phyloP scores from a whole-genome alignment of 2,888 invertebrate species.

The Drosophila phalerata region DNA sequence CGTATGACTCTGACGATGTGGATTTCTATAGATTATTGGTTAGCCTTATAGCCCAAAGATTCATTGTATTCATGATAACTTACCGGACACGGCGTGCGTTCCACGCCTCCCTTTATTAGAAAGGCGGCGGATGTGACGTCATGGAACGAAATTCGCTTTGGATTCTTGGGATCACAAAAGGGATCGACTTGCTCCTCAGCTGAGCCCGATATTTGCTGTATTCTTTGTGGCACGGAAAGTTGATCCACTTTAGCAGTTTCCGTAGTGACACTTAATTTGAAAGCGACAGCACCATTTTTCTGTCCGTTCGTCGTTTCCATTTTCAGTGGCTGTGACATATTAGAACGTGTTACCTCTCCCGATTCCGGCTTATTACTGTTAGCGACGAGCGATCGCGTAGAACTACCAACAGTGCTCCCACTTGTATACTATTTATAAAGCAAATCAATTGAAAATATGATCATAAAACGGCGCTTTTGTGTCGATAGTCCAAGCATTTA shows the following conservation, averaged over 20 bases:
- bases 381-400: constrained; percentile 23
- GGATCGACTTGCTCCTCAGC: constrained; percentile 85
- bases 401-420: constrained; percentile 46
- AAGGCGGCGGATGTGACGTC: constrained; percentile 96
- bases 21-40: constrained; percentile 89
- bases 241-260: constrained; percentile 20
- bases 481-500: constrained; percentile 57
- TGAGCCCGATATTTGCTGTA: constrained; percentile 36
- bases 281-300: constrained; percentile 22
- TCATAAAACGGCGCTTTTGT: constrained; percentile 64
- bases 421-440: constrained; percentile 50
- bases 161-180: constrained; percentile 89
- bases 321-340: constrained; percentile 56
- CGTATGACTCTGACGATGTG: constrained; percentile 91
- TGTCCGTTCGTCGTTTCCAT: constrained; percentile 39
- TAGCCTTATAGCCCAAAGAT: constrained; percentile 59
- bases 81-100: constrained; percentile 94
- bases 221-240: not conserved
- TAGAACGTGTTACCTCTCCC: constrained; percentile 1
- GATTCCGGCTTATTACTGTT: constrained; percentile 22
- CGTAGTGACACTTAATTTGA: constrained; percentile 14
- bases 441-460: constrained; percentile 37
- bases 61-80: constrained; percentile 40
- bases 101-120: constrained; percentile 93
- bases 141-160: constrained; percentile 91